Conservation (phyloP, 2,888 invertebrate species). For the Dione vanillae region DNA sequence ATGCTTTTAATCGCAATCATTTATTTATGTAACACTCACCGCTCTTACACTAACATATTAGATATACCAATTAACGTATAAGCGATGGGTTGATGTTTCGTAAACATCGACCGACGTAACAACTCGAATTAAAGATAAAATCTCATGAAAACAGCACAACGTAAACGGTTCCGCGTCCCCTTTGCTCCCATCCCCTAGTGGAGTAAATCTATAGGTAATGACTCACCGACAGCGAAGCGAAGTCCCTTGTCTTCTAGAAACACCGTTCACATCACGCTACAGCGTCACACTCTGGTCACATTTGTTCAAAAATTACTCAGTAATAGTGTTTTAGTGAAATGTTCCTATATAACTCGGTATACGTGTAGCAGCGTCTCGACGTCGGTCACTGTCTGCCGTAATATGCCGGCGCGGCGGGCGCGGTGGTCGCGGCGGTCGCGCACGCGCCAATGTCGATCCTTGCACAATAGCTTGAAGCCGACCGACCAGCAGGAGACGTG, state of each 20-base stretch:
- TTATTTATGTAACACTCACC: neutral
- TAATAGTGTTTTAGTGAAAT: neutral
- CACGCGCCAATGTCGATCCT: constrained; percentile 16
- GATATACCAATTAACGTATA: neutral
- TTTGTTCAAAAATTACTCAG: constrained; percentile 7
- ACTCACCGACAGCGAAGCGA: constrained; percentile 17
- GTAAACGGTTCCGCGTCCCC: no score
- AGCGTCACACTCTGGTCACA: neutral
- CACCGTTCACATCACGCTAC: constrained; percentile 1
- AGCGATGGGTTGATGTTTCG: neutral
- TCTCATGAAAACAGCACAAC: neutral
- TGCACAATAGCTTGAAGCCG: constrained; percentile 6
- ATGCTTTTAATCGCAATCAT: neutral
- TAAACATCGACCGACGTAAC: neutral
- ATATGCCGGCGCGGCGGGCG: neutral
- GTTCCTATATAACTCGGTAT: neutral
- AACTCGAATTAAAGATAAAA: neutral
- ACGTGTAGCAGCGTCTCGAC: neutral
- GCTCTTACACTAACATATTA: no score
- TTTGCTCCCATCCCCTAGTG: no score
- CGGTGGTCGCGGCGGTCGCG: neutral
- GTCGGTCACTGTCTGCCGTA: neutral
- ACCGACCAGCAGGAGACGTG: neutral
- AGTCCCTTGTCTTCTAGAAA: neutral
- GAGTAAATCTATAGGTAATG: neutral